Base-by-base conservation (phyloP, 2,113 vertebrate genomes). In the Carassius carassius region DNA sequence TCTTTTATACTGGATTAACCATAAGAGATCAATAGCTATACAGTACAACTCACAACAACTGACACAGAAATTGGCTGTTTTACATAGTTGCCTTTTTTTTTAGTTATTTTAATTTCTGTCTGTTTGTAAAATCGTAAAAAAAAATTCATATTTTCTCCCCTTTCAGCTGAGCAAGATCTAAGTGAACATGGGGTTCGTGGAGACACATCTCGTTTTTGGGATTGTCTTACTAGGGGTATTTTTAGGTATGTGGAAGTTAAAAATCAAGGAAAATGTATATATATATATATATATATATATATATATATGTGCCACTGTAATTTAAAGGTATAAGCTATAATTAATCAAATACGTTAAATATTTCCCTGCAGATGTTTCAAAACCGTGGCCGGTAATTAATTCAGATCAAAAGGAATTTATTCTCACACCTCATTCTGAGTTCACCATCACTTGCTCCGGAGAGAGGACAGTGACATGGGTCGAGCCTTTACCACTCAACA, bases 371-470 rank as follows among this genome's bases (percentile, higher is more conserved):
- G 88, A 91, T 83, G 84, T 82, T 76, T 79, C 56, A 58, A 21
- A 77, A 91, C 86, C 89, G 0, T 86, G 95, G 16, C 98, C 97
- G 0, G 91, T 90, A 13, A 95, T 99, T 86, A 90, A 94, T 69
- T 95, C 96, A 2, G 89, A 92, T 0, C 82, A 94, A 44, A 84
- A 92, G 0, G 95, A 97, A 83, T 95, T 96, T 86, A 90, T 96
- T 44, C 92, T 98, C 19, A 91, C 90, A 86, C 92, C 95, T 74
- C 92, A 95, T 73, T 94, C 97, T 1, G 86, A 93, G 41, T 96
- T 99, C 91, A 96, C 94, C 56, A 91, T 99, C 70, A 95, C 90
- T 86, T 99, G 98, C 86, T 95, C 91, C 1, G 97, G 97, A 19
- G 94, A 96, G 84, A 94, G 90, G 0, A 94, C 92, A 80, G 95